Evolutionary conservation across 2,888 invertebrate species (phyloP).

Genomic region (Lingula anatina): DNA sequence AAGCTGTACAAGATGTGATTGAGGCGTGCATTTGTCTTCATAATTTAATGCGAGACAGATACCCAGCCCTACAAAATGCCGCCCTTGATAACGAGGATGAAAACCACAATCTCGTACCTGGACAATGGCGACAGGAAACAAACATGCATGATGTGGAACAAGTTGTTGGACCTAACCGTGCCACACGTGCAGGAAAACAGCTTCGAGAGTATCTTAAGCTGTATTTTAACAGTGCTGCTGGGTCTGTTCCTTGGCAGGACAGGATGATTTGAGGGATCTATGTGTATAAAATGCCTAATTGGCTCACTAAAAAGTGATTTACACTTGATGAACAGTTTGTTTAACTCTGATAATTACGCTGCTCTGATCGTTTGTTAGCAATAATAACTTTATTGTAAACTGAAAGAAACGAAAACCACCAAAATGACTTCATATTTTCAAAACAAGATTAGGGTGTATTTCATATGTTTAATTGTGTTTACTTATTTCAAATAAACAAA

Average conservation of each 20-base stretch:
- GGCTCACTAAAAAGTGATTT: neutral
- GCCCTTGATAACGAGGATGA: conserved; percentile 15
- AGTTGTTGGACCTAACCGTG: conserved; percentile 13
- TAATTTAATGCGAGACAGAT: conserved; percentile 15
- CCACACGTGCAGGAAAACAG: conserved; percentile 10
- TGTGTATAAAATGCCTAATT: neutral
- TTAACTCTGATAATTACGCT: no score
- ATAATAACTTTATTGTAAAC: no score
- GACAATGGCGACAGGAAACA: conserved; percentile 14
- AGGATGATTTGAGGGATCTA: conserved; percentile 13
- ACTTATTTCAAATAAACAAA: no score
- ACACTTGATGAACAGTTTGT: no score
- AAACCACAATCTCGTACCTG: conserved; percentile 14
- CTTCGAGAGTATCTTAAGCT: conserved; percentile 12
- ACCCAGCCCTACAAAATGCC: conserved; percentile 11
- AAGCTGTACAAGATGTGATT: conserved; percentile 10
- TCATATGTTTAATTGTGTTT: no score
- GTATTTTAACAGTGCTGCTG: conserved; percentile 13
- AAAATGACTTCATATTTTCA: no score
- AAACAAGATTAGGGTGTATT: no score
- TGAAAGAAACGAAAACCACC: no score
- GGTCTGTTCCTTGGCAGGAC: conserved; percentile 18
- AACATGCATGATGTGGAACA: conserved; percentile 11
- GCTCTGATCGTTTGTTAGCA: no score
- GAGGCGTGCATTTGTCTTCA: conserved; percentile 14